Evolutionary conservation across 2,113 vertebrate species (phyloP).

Genomic region (Opisthocomus hoazin): DNA sequence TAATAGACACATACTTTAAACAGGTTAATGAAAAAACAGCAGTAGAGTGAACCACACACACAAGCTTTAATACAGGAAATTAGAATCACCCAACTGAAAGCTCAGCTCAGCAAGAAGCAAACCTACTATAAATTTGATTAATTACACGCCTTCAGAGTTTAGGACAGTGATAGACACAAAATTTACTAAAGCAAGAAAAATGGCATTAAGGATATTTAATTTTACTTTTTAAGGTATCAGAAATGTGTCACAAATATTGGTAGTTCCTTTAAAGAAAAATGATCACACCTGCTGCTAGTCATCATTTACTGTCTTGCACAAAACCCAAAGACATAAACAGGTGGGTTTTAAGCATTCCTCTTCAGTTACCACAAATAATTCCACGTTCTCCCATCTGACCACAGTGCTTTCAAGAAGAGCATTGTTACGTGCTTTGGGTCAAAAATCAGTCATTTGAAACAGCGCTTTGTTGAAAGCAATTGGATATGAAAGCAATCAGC

Average conservation of each 20-base stretch:
- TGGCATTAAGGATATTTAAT: background rate
- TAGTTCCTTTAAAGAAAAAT: background rate
- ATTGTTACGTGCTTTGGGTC: background rate
- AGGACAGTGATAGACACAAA: background rate
- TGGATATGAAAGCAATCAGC: background rate
- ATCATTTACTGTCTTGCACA: background rate
- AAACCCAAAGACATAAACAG: background rate
- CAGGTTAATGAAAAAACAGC: background rate
- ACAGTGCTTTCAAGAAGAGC: background rate
- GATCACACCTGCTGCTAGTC: background rate
- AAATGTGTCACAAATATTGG: background rate
- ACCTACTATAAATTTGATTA: background rate
- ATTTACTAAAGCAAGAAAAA: background rate
- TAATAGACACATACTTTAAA: background rate
- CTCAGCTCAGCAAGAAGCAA: background rate
- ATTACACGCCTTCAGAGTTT: background rate
- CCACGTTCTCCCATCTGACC: background rate
- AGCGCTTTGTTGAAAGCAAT: background rate
- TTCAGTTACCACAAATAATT: background rate
- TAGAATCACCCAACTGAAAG: background rate
- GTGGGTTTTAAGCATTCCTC: background rate
- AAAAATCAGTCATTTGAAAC: background rate
- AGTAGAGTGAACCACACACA: background rate
- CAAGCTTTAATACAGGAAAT: background rate
- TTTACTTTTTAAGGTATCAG: background rate